phyloP scores from a whole-genome alignment of 2,888 invertebrate species.

The Pilophorus perplexus region DNA sequence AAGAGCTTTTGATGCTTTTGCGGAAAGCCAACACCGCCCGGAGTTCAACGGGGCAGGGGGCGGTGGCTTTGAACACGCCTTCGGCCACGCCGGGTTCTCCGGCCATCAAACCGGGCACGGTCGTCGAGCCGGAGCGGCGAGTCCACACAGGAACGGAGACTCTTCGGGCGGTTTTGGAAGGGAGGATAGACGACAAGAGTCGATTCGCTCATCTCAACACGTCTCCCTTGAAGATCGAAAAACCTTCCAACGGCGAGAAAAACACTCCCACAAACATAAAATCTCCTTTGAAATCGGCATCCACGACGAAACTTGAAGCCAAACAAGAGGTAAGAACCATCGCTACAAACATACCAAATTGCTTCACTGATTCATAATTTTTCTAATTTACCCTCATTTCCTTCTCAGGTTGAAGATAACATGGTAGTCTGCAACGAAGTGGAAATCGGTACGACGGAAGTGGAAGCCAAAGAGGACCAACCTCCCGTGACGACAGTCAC shows the following conservation, averaged over 20 bases:
- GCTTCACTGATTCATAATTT: too few relatives aligned
- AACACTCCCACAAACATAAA: not conserved
- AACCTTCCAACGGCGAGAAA: constrained; percentile 7
- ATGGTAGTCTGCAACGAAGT: constrained; percentile 49
- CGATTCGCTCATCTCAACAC: not conserved
- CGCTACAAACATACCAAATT: too few relatives aligned
- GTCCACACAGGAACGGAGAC: constrained; percentile 46
- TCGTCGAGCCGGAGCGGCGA: constrained; percentile 30
- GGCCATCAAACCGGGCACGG: constrained; percentile 4
- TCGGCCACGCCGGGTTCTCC: constrained; percentile 13
- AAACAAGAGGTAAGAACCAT: constrained; percentile 43
- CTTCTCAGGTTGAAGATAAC: constrained; percentile 43
- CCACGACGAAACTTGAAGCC: constrained; percentile 12
- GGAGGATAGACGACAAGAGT: constrained; percentile 41
- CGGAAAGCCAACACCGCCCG: constrained; percentile 48
- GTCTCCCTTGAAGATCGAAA: constrained; percentile 18
- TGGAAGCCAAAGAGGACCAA: constrained; percentile 49
- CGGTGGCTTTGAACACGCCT: not conserved
- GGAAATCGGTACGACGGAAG: constrained; percentile 48
- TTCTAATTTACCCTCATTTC: too few relatives aligned
- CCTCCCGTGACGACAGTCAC: constrained; percentile 18
- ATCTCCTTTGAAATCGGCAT: not conserved
- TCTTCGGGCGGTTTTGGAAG: constrained; percentile 45
- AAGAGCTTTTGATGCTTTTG: constrained; percentile 63
- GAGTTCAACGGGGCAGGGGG: constrained; percentile 28